Evolutionary conservation across 2,797 vertebrate genomes (phyloP), one percentile per base, ranked within the genome.

Genomic region (Merluccius polli): DNA sequence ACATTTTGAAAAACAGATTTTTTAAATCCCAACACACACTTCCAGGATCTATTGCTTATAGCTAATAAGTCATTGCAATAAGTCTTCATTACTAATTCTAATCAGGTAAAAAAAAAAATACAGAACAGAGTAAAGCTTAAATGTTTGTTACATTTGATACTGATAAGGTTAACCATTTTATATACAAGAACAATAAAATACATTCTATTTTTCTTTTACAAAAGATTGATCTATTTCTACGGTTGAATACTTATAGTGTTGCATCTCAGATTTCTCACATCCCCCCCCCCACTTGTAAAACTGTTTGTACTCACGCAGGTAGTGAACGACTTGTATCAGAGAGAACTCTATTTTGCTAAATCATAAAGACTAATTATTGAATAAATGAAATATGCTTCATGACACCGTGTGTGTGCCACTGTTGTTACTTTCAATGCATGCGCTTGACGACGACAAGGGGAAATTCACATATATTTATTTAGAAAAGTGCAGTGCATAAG

Each of bases 341-440:
- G 78, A 88, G 78, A 35, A 31, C 82, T 90, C 79, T 89, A 88
- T 91, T 91, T 90, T 90, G 75, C 83, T 75, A 81, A 85, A 83
- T 73, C 38, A 27, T 82, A 81, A 81, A 84, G 74, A 78, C 21
- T 82, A 80, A 84, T 81, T 71, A 77, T 29, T 83, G 63, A 75
- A 89, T 78, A 91, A 90, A 91, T 65, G 78, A 76, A 30, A 87
- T 24, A 76, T 18, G 72, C 9, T 79, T 77, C 74, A 73, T 16
- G 76, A 81, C 70, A 65, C 63, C 11, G 18, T 21, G 35, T 63
- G 0, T 8, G 11, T 7, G 75, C 1, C 73, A 29, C 77, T 78
- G 77, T 13, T 27, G 3, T 76, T 87, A 75, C 77, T 31, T 30
- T n/a, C 70, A 18, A 71, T 7, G 24, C 86, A 24, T 24, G 68